phyloP scores from a whole-genome alignment of 2,888 invertebrate genomes.

The Hemithea aestivaria region DNA sequence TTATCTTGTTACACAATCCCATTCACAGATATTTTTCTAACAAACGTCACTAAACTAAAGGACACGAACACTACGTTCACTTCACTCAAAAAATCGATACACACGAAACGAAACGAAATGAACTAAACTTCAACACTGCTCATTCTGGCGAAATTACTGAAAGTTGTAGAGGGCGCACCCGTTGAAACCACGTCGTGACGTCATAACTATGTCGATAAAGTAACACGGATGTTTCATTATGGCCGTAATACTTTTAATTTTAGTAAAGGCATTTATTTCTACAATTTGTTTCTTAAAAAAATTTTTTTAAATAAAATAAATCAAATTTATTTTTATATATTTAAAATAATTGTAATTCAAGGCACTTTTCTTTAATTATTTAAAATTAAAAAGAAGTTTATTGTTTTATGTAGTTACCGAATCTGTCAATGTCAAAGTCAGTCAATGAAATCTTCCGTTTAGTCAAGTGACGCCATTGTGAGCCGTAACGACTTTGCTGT shows the following conservation, averaged over 20 bases:
- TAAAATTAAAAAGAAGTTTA: conserved; percentile 10
- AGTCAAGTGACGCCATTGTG: conserved; percentile 89
- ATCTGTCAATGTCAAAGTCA: conserved; percentile 55
- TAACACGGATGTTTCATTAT: conserved; percentile 31
- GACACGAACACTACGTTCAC: conserved; percentile 84
- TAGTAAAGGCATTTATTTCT: too few relatives aligned
- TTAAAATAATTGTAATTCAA: too few relatives aligned
- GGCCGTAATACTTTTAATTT: background rate
- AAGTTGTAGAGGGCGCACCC: conserved; percentile 61
- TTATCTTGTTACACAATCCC: conserved; percentile 86
- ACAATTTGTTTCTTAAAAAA: too few relatives aligned
- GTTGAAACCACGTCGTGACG: conserved; percentile 45
- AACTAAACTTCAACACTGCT: conserved; percentile 74
- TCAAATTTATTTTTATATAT: too few relatives aligned
- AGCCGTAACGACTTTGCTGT: conserved; percentile 86
- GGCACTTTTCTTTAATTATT: background rate
- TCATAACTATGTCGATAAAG: conserved; percentile 55
- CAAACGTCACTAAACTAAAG: conserved; percentile 85
- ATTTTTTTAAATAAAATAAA: too few relatives aligned
- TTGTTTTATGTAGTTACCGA: conserved; percentile 39
- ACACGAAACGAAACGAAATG: conserved; percentile 74
- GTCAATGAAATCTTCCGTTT: conserved; percentile 65
- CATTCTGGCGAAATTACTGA: conserved; percentile 41
- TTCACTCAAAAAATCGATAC: conserved; percentile 90
- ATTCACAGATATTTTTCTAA: conserved; percentile 87